A percentile compares a stretch with the other conserved stretches of the same genome.
These are phyloP conservation scores for Beris morrisii DNA, from an alignment of 2,888 invertebrate species.

Conservation along the genomic window DNA sequence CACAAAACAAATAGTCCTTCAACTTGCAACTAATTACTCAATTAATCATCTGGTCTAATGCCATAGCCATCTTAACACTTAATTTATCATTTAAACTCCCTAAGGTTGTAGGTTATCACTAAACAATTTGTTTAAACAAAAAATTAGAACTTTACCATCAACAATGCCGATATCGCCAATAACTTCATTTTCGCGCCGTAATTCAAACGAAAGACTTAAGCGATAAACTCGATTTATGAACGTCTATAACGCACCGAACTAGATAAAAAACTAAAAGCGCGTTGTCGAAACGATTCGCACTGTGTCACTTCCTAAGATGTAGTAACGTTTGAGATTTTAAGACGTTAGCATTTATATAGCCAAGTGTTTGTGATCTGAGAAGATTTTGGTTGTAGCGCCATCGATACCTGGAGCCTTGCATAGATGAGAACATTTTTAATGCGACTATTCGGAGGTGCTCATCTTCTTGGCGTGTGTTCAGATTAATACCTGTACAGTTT, in stretches of 20 bases:
- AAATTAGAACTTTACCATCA: slow-evolving; percentile 35
- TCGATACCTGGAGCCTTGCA: no score
- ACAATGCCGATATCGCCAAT: slow-evolving; percentile 30
- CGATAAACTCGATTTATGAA: slow-evolving; percentile 15
- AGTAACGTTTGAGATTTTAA: slow-evolving; percentile 34
- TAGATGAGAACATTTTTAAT: no score
- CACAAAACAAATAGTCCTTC: slow-evolving; percentile 28
- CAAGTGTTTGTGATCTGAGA: background rate
- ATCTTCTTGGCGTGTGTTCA: no score
- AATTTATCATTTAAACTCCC: background rate
- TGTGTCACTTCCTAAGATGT: slow-evolving; percentile 27
- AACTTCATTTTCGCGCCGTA: slow-evolving; percentile 34
- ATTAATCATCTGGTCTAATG: background rate
- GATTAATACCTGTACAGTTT: no score
- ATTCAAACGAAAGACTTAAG: slow-evolving; percentile 29
- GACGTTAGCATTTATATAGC: slow-evolving; percentile 33
- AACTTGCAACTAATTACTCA: slow-evolving; percentile 2
- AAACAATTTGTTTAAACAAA: background rate
- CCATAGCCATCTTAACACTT: background rate
- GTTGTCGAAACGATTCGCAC: slow-evolving; percentile 22
- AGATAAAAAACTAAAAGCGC: slow-evolving; percentile 2
- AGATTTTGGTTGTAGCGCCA: no score
- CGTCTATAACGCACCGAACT: slow-evolving; percentile 6
- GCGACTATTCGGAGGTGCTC: no score
- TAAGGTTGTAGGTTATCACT: background rate